These are phyloP conservation scores for Battus philenor DNA, from an alignment of 1,140 invertebrate species.

Conservation along the genomic window DNA sequence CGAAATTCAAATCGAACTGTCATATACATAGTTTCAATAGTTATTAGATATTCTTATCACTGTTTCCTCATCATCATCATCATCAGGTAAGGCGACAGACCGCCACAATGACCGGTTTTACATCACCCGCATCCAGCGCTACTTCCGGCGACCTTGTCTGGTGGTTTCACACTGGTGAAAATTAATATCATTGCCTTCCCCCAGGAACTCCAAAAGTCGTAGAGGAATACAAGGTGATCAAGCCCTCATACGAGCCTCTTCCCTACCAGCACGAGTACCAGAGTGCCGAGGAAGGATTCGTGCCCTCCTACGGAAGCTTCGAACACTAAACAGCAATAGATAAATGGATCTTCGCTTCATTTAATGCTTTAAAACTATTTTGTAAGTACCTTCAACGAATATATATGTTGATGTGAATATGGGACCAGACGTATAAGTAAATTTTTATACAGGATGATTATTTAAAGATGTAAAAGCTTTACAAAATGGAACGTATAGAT, in stretches of 20 bases:
- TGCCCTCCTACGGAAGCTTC: conserved; percentile 34
- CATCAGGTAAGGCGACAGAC: not conserved
- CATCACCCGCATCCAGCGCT: too few species aligned
- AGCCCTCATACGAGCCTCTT: conserved; percentile 33
- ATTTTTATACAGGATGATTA: too few species aligned
- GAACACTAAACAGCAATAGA: too few species aligned
- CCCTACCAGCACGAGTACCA: conserved; percentile 44
- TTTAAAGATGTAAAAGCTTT: too few species aligned
- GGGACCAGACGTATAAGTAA: too few species aligned
- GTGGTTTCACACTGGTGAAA: not conserved
- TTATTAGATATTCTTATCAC: not conserved
- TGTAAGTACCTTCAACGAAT: too few species aligned
- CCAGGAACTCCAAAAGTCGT: conserved; percentile 33
- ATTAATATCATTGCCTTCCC: not conserved
- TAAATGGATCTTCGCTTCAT: too few species aligned
- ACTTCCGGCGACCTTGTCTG: too few species aligned
- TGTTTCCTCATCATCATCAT: not conserved
- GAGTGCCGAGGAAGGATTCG: conserved; percentile 43
- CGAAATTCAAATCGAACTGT: too few species aligned
- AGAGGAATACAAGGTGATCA: conserved; percentile 37
- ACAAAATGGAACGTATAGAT: too few species aligned
- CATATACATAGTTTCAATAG: not conserved
- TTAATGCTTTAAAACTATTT: too few species aligned
- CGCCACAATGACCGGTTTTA: not conserved
- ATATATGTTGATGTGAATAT: too few species aligned